Evolutionary conservation across 37 sponge, comb jelly and placozoan species (phyloP), one percentile per base, ranked within the genome.

Genomic region (Mnemiopsis leidyi): DNA sequence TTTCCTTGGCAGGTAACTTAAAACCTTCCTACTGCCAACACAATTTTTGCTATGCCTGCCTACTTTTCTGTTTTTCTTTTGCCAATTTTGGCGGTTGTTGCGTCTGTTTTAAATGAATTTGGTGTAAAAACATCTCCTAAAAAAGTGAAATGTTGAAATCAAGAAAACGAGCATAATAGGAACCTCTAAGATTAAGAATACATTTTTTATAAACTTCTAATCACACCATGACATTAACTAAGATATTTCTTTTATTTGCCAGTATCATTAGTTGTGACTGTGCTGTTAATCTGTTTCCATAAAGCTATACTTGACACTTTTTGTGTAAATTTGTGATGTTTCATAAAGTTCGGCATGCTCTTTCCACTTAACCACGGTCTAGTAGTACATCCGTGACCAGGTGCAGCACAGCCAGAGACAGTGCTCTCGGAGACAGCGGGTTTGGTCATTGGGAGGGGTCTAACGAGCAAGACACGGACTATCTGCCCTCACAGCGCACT

Each of bases 351-450:
- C 61, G 5, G 61, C 61, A 48, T 48, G 61, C 61, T 48, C 13
- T 13, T 48, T 48, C 61, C 13, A 48, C 61, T 18, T 48, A 48
- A 48, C 61, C 13, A 48, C 61, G 61, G 13, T 48, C 5, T 48
- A 48, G 61, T 13, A 48, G 61, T 13, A 48, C 13, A 48, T 48
- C 61, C 13, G 61, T 13, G 13, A 18, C n/a, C 48, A 85, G 90
- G 90, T 18, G 48, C 40, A 85, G 90, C 3, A 23, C 90, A 0
- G 25, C 25, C n/a, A 28, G 40, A 5, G 90, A 85, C 90, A 85
- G 90, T 85, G 90, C 90, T 25, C 90, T 85, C 16, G 90, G 90
- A 23, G 61, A 85, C 90, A 40, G 61, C 39, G 61, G 29, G 23
- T 39, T 85, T 21, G 90, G 90, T 7, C 90, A 39, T 25, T 85